phyloP scores from a whole-genome alignment of 2,888 invertebrate species.

The Athalia circularis region DNA sequence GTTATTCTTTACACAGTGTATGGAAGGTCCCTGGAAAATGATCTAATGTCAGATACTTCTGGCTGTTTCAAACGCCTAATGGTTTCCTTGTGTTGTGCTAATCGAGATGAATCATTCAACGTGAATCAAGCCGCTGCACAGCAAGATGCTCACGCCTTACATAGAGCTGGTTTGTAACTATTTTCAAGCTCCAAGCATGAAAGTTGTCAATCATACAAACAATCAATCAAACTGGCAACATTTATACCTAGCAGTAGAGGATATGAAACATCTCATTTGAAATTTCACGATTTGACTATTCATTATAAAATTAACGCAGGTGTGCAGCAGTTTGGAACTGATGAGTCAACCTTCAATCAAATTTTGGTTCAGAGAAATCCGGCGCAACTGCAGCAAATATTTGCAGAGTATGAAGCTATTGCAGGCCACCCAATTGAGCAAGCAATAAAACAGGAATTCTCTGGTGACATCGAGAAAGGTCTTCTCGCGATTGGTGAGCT shows the following conservation, averaged over 20 bases:
- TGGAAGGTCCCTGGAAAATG: slow-evolving; percentile 86
- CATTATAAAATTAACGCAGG: too few relatives aligned
- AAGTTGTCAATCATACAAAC: slow-evolving; percentile 1
- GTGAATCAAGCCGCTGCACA: slow-evolving; percentile 84
- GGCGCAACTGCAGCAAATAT: slow-evolving; percentile 78
- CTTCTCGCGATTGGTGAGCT: slow-evolving; percentile 83
- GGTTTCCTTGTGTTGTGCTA: slow-evolving; percentile 89
- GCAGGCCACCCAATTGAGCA: slow-evolving; percentile 88
- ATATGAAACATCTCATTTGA: slow-evolving; percentile 31
- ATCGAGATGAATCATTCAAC: slow-evolving; percentile 87
- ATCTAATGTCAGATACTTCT: slow-evolving; percentile 90
- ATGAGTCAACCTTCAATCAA: slow-evolving; percentile 90
- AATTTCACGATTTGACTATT: slow-evolving; percentile 74
- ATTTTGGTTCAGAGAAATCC: slow-evolving; percentile 88
- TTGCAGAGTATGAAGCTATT: slow-evolving; percentile 84
- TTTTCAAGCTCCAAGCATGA: background rate
- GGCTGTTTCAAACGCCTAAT: slow-evolving; percentile 94
- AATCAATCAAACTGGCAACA: slow-evolving; percentile 40
- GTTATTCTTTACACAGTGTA: slow-evolving; percentile 80
- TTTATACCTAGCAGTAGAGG: too few relatives aligned
- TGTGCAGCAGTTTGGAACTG: slow-evolving; percentile 81
- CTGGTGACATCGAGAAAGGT: slow-evolving; percentile 88
- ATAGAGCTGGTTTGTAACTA: slow-evolving; percentile 81
- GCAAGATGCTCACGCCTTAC: slow-evolving; percentile 87
- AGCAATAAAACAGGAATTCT: slow-evolving; percentile 89